Percentiles rank a stretch among this genome's conserved stretches.
Evolutionary conservation across 2,888 invertebrate genomes (phyloP).

Genomic region (Drosophila phalerata): DNA sequence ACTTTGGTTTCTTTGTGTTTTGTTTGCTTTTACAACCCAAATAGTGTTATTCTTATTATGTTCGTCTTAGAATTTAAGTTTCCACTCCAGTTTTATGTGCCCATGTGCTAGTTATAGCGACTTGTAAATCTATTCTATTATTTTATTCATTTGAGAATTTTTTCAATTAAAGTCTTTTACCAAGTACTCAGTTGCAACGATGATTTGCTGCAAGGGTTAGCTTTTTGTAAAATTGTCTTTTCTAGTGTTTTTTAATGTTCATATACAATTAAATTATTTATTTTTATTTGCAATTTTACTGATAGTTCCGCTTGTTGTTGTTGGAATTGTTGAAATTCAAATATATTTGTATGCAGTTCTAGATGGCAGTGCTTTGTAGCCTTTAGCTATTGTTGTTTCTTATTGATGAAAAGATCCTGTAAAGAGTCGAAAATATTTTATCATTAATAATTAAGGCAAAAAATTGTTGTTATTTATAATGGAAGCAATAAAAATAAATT

Average conservation of each 20-base stretch:
- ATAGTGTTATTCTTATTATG: slow-evolving; percentile 57
- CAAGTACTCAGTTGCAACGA: slow-evolving; percentile 29
- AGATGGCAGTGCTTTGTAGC: slow-evolving; percentile 81
- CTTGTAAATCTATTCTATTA: slow-evolving; percentile 46
- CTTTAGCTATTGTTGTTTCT: slow-evolving; percentile 65
- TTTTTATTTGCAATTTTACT: slow-evolving; percentile 43
- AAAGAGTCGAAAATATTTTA: background rate
- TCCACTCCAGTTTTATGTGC: slow-evolving; percentile 45
- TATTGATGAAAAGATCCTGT: slow-evolving; percentile 56
- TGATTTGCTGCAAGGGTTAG: slow-evolving; percentile 24
- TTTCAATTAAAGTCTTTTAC: slow-evolving; percentile 22
- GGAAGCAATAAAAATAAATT: too few relatives aligned
- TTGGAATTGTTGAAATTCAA: slow-evolving; percentile 34
- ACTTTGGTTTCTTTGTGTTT: slow-evolving; percentile 50
- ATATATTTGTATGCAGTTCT: slow-evolving; percentile 38
- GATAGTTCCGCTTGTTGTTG: slow-evolving; percentile 42
- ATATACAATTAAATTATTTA: slow-evolving; percentile 35
- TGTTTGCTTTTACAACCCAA: slow-evolving; percentile 72
- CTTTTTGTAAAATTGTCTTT: slow-evolving; percentile 49
- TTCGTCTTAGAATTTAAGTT: slow-evolving; percentile 48
- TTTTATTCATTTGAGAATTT: slow-evolving; percentile 12
- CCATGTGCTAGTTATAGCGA: slow-evolving; percentile 32
- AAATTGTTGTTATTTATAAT: too few relatives aligned
- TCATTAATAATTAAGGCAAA: background rate
- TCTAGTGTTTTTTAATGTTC: slow-evolving; percentile 28